These are phyloP conservation scores for Corythucha ciliata DNA, from an alignment of 2,888 invertebrate species.

Conservation along the genomic window DNA sequence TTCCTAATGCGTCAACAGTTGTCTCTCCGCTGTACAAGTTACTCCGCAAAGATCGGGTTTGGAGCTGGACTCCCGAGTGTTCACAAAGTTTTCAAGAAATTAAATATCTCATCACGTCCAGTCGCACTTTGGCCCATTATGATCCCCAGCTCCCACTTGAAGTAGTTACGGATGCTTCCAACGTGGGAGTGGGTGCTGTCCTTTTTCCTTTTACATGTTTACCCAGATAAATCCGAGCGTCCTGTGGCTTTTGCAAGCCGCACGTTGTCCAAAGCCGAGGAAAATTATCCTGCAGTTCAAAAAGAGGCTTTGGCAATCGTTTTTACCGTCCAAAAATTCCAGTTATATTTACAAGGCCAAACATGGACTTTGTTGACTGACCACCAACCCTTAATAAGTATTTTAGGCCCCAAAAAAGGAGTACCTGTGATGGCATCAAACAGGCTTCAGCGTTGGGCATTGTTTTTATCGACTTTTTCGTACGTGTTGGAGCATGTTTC, in stretches of 20 bases:
- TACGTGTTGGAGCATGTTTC: constrained; percentile 15
- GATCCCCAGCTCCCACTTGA: constrained; percentile 4
- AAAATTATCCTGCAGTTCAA: background rate
- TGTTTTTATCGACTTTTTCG: constrained; percentile 1
- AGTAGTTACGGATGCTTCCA: constrained; percentile 7
- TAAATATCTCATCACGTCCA: background rate
- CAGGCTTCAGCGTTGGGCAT: constrained; percentile 11
- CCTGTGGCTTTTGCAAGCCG: constrained; percentile 14
- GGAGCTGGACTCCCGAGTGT: constrained; percentile 8
- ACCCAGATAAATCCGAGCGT: background rate
- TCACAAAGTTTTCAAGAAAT: background rate
- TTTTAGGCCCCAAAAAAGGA: constrained; percentile 18
- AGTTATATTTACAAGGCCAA: background rate
- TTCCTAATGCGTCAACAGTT: background rate
- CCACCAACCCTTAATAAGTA: constrained; percentile 6
- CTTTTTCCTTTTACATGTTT: constrained; percentile 1
- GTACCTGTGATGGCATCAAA: constrained; percentile 8
- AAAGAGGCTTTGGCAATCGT: constrained; percentile 1
- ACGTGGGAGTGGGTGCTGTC: constrained; percentile 8
- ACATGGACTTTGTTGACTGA: background rate
- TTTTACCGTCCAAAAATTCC: constrained; percentile 7
- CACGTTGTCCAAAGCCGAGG: constrained; percentile 1
- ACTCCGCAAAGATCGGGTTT: background rate
- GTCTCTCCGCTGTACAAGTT: constrained; percentile 5
- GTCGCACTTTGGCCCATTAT: constrained; percentile 14